Percentiles rank a stretch among this genome's conserved stretches.
Conservation (phyloP, 2,797 vertebrate genomes). For the Cossypha polioptera region DNA sequence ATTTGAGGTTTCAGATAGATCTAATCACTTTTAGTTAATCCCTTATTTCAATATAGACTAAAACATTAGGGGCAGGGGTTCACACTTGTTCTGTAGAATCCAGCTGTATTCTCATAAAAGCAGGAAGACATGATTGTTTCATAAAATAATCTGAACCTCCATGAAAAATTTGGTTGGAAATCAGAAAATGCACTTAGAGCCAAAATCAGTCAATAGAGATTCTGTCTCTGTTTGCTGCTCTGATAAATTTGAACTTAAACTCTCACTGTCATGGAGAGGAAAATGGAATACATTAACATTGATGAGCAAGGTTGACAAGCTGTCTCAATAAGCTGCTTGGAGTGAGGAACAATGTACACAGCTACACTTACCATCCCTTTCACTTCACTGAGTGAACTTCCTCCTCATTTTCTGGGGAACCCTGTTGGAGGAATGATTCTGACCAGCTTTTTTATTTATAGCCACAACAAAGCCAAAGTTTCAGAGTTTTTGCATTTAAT, state of each 20-base stretch:
- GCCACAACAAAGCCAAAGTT: neutral
- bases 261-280: neutral
- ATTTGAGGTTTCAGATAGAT: slow-evolving; percentile 11
- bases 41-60: neutral
- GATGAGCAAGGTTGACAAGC: neutral
- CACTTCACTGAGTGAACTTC: neutral
- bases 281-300: slow-evolving; percentile 2
- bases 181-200: slow-evolving; percentile 16
- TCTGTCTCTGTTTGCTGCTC: slow-evolving; percentile 17
- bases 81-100: slow-evolving; percentile 8
- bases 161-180: slow-evolving; percentile 6
- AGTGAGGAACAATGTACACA: neutral
- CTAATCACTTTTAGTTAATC: neutral
- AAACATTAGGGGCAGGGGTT: neutral
- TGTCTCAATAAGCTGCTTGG: neutral
- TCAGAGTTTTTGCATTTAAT: neutral
- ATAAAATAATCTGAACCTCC: neutral
- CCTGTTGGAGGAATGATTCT: neutral
- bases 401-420: neutral
- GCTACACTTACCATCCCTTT: neutral
- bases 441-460: neutral
- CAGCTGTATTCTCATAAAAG: slow-evolving; percentile 6
- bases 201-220: slow-evolving; percentile 40
- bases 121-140: neutral
- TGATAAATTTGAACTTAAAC: neutral